A percentile compares a stretch with the other conserved stretches of the same genome.
Evolutionary conservation across 1,140 invertebrate genomes (phyloP).

Genomic region (Cydia amplana): DNA sequence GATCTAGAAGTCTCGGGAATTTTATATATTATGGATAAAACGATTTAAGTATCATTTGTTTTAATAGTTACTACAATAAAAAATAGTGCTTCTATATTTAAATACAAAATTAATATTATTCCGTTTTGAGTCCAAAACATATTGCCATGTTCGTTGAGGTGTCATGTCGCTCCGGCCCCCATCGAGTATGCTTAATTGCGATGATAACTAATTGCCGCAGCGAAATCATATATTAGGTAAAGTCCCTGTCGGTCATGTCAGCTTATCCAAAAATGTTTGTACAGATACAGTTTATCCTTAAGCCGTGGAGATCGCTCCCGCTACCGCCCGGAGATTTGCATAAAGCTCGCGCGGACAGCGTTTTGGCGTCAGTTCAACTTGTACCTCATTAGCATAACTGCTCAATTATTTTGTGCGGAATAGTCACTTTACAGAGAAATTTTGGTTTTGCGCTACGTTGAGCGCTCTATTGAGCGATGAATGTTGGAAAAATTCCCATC

Average conservation of each 20-base stretch:
- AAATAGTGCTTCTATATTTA: too few species aligned
- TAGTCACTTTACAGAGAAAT: constrained; percentile 69
- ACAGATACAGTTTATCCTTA: neutral
- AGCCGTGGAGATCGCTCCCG: neutral
- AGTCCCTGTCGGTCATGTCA: neutral
- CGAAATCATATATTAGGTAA: neutral
- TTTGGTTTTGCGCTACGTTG: constrained; percentile 58
- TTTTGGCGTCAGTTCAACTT: constrained; percentile 68
- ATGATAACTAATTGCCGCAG: neutral
- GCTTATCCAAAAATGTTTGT: neutral
- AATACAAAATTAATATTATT: too few species aligned
- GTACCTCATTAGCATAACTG: constrained; percentile 73
- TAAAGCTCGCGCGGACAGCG: constrained; percentile 61
- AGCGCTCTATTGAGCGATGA: constrained; percentile 44
- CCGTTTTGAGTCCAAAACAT: too few species aligned
- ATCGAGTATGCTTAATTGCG: too few species aligned
- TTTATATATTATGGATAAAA: too few species aligned
- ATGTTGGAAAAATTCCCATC: constrained; percentile 29
- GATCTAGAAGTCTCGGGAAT: too few species aligned
- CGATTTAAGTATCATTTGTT: too few species aligned
- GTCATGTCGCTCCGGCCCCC: too few species aligned
- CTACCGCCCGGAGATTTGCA: constrained; percentile 52
- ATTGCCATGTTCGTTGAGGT: too few species aligned
- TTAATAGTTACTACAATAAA: too few species aligned
- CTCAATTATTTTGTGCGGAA: constrained; percentile 72